Percentiles rank a stretch among this genome's conserved stretches.
Conservation (phyloP, 2,888 invertebrate genomes). For the Chaetogeoica ovagalla region DNA sequence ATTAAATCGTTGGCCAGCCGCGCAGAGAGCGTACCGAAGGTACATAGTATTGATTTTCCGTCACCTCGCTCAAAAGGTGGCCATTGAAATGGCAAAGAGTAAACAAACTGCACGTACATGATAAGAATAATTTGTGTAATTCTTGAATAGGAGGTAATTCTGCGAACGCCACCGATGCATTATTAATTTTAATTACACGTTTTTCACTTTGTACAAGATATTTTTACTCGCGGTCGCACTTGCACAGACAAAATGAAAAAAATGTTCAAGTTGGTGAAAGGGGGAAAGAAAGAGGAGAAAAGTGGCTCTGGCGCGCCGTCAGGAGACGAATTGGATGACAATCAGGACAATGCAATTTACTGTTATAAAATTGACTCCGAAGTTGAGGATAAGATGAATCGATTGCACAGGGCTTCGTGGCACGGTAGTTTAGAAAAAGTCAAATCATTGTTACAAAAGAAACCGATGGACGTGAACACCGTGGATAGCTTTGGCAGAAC, state of each 20-base stretch:
- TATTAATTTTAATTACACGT: neutral
- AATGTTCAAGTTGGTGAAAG: constrained; percentile 58
- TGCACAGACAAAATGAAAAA: constrained; percentile 57
- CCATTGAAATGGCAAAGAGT: constrained; percentile 12
- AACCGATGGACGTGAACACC: constrained; percentile 57
- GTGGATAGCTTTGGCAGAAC: constrained; percentile 58
- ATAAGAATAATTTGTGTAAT: constrained; percentile 1
- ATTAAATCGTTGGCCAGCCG: neutral
- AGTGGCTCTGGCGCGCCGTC: constrained; percentile 56
- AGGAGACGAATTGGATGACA: constrained; percentile 55
- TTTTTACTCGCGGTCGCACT: neutral
- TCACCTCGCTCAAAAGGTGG: constrained; percentile 8
- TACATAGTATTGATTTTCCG: constrained; percentile 42
- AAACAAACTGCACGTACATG: constrained; percentile 8
- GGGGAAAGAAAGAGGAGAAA: constrained; percentile 57
- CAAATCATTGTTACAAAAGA: constrained; percentile 57
- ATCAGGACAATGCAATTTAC: constrained; percentile 1
- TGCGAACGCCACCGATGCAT: neutral
- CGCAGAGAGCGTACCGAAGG: neutral
- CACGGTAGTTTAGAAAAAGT: constrained; percentile 56
- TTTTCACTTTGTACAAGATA: too few relatives aligned
- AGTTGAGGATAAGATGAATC: constrained; percentile 57
- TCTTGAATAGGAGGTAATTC: neutral
- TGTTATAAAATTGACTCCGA: constrained; percentile 56
- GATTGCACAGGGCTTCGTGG: constrained; percentile 58